Conservation (phyloP, 2,797 vertebrate genomes). For the Chrysolophus pictus region DNA sequence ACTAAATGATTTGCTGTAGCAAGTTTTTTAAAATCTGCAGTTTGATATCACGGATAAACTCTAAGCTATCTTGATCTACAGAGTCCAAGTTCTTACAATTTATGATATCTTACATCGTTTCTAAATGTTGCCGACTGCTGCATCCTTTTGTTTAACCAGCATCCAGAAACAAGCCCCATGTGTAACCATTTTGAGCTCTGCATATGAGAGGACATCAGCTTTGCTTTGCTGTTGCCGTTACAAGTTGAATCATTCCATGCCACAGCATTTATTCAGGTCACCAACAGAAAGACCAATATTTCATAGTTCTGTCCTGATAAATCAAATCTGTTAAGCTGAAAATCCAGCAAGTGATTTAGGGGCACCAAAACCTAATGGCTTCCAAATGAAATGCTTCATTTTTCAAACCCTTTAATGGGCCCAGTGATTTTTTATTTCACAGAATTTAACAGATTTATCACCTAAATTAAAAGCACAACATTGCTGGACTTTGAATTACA, state of each 20-base stretch:
- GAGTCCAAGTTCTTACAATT: neutral
- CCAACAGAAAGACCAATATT: neutral
- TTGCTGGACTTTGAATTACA: constrained; percentile 2
- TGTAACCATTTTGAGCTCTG: neutral
- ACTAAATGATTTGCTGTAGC: constrained; percentile 6
- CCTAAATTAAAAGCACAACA: constrained; percentile 7
- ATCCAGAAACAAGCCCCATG: neutral
- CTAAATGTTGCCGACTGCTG: neutral
- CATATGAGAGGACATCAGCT: neutral
- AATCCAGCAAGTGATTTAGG: neutral
- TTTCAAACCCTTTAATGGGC: neutral
- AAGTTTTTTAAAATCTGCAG: neutral
- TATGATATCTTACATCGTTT: constrained; percentile 8
- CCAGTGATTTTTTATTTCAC: neutral
- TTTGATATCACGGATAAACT: constrained; percentile 34
- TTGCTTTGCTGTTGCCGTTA: neutral
- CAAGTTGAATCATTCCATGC: neutral
- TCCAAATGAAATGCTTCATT: constrained; percentile 15
- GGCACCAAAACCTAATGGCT: constrained; percentile 7
- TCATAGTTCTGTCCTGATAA: neutral
- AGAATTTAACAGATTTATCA: neutral
- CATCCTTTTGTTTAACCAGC: neutral
- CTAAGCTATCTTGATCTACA: neutral
- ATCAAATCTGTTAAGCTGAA: constrained; percentile 11
- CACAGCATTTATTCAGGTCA: constrained; percentile 5